These are phyloP conservation scores for Pantherophis alleghaniensis DNA, from an alignment of 2,797 vertebrate genomes.

Conservation along the genomic window DNA sequence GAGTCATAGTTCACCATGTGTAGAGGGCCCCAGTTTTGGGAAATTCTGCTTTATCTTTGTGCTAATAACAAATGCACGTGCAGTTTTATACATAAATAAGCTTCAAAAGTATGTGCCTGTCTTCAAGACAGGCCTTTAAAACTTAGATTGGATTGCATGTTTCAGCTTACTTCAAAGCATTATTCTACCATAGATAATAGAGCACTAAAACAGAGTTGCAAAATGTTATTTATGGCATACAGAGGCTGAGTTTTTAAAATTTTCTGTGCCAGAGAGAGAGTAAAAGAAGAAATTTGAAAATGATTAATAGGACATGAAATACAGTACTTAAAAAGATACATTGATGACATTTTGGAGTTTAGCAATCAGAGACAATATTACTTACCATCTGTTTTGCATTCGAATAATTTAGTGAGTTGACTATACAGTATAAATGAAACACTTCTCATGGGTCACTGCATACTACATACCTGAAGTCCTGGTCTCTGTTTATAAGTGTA, in stretches of 20 bases:
- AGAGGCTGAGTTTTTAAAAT: background rate
- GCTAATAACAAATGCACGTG: background rate
- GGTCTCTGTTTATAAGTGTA: background rate
- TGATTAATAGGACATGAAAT: slow-evolving; percentile 33
- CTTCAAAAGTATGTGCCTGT: background rate
- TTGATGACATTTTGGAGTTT: slow-evolving; percentile 24
- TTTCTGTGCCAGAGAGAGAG: background rate
- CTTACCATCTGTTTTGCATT: background rate
- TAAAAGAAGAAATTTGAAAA: slow-evolving; percentile 18
- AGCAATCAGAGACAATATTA: background rate
- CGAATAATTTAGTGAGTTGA: background rate
- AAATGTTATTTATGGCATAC: background rate
- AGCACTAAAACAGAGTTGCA: slow-evolving; percentile 49
- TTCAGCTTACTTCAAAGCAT: background rate
- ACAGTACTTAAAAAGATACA: background rate
- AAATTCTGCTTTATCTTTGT: background rate
- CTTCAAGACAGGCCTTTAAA: background rate
- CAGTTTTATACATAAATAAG: background rate
- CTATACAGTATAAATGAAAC: background rate
- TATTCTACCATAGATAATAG: slow-evolving; percentile 43
- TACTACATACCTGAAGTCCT: background rate
- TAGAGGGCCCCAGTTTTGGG: background rate
- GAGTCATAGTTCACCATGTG: background rate
- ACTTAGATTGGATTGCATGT: background rate
- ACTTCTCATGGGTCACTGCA: background rate